Evolutionary conservation across 2,113 vertebrate species (phyloP), one percentile per base, ranked within the genome.

Genomic region (Coryphaenoides rupestris): DNA sequence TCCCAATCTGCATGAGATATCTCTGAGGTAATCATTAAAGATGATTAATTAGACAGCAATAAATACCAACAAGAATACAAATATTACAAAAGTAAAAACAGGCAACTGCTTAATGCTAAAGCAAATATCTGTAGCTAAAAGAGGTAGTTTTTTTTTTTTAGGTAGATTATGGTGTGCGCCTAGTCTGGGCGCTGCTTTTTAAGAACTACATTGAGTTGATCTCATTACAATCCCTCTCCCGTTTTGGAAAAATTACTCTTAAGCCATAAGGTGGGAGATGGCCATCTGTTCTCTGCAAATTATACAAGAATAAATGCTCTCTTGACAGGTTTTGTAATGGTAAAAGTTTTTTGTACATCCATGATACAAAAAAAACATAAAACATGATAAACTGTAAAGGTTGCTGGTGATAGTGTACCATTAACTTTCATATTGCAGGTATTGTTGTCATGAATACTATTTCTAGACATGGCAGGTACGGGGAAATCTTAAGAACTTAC

Each of bases 51-150:
- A 87, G 83, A 87, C 83, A 84, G 84, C 85, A 91, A 91, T 91
- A 91, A 91, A 91, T 91, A 91, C 80, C 87, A 88, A 90, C 87
- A 90, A 81, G 88, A 84, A 88, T 89, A 89, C 86, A 90, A 90
- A 90, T 88, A 89, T 89, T 86, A 88, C 81, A 89, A 89, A 89
- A 89, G 81, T 85, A 86, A 86, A 88, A 89, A 88, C 81, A 81
- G 83, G 87, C 86, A 89, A 86, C 84, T 84, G 83, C 87, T 89
- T 82, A 83, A 87, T 84, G 85, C 80, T 82, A 84, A 87, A 88
- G 84, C 85, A 88, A 84, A 76, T 40, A 84, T 87, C 85, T 84
- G 87, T 88, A 86, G 89, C 87, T 86, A 89, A 87, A 86, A 90
- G 90, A 91, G 90, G 90, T 91, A 91, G 90, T 75, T 90, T 82